A percentile compares a stretch with the other conserved stretches of the same genome.
Evolutionary conservation across 92 coral and sea anemone species (phyloP).

Genomic region (Phymanthus crucifer): DNA sequence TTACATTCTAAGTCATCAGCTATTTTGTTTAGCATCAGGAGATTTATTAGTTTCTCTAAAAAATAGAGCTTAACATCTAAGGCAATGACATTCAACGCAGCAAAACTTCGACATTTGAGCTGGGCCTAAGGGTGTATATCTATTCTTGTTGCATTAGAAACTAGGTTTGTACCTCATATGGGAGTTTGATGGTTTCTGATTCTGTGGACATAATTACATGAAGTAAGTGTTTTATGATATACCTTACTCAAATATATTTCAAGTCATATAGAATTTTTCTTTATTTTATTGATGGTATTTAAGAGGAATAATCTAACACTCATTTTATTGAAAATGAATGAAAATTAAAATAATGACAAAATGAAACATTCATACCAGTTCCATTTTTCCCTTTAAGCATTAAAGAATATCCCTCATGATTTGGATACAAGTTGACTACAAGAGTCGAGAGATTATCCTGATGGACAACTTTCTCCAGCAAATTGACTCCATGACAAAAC

Average conservation of each 20-base stretch:
- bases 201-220: constrained; percentile 47
- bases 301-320: no score
- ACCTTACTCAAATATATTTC: not conserved
- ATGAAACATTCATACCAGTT: constrained; percentile 52
- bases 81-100: no score
- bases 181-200: constrained; percentile 90
- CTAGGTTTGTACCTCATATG: constrained; percentile 89
- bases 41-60: no score
- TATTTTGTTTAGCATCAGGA: no score
- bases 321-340: not conserved
- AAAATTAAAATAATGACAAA: not conserved
- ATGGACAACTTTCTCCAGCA: constrained; percentile 94
- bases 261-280: not conserved
- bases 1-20: no score
- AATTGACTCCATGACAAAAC: constrained; percentile 93
- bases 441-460: constrained; percentile 97
- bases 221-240: not conserved
- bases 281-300: not conserved
- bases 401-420: constrained; percentile 91
- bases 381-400: constrained; percentile 94
- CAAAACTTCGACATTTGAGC: no score
- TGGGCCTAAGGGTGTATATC: no score
- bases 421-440: constrained; percentile 87
- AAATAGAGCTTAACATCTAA: no score
- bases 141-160: no score